Conservation (phyloP, 2,888 invertebrate genomes). For the Erpobdella octoculata region DNA sequence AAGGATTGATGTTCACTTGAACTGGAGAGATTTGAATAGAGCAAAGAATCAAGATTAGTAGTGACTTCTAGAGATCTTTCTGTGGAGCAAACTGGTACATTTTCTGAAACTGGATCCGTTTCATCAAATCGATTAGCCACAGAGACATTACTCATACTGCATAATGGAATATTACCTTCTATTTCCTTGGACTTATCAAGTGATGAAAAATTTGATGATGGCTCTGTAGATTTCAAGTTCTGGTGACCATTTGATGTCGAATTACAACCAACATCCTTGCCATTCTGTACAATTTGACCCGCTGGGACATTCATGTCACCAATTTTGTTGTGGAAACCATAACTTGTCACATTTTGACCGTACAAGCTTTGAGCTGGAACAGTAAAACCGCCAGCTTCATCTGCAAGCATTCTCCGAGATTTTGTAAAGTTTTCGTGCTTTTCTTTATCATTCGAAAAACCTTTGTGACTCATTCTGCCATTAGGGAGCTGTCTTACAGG, state of each 20-base stretch:
- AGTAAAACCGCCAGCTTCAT: not conserved
- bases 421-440: not conserved
- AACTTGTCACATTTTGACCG: no score
- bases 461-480: not conserved
- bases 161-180: no score
- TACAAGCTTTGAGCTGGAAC: no score
- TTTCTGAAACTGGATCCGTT: not conserved
- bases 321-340: no score
- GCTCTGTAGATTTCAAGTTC: not conserved
- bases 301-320: not conserved
- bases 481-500: not conserved
- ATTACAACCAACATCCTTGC: no score
- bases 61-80: not conserved
- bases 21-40: no score
- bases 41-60: not conserved
- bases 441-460: not conserved
- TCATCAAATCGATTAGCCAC: no score
- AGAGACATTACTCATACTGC: no score
- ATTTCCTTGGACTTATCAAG: no score
- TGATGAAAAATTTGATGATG: not conserved
- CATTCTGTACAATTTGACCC: not conserved
- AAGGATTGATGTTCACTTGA: no score
- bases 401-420: not conserved
- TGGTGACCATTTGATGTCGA: not conserved
- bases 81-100: not conserved